Base-by-base conservation (phyloP, 2,888 invertebrate species). In the Colletes collaris region DNA sequence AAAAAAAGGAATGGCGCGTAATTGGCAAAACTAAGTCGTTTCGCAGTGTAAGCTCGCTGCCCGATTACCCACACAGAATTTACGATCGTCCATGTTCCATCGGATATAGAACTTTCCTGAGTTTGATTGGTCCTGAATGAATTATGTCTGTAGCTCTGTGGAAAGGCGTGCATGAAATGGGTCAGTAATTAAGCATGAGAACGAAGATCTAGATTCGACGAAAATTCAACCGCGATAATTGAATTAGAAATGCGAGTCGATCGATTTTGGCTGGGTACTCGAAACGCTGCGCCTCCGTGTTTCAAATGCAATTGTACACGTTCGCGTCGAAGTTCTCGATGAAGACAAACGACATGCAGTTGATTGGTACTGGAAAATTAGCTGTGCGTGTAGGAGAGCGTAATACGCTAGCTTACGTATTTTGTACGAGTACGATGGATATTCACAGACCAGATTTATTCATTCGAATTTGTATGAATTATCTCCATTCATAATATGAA, bases 81-180 rank as follows among this genome's bases (percentile, higher is more conserved):
- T 60, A 77, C 60, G 64, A 49, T n/a, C 35, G 40, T 40, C 58
- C 27, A 53, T 44, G 50, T 60, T 64, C 65, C 44, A 53, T 37
- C 58, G 58, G 76, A 44, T 55, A 55, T 69, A 69, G 78, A 78
- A 79, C 55, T 79, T 79, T 56, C 65, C 70, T 46, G 79, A 79
- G 78, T 79, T 78, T 78, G 78, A 79, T 78, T 79, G 70, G 78
- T 65, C 71, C 53, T 71, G 79, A 78, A 79, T 79, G 78, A 78
- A 78, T 79, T 70, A 79, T 78, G 60, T 35, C 70, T 19, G 50
- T 46, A 7, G 59, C 65, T 52, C 44, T 35, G 69, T 35, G 35
- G 63, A 50, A 65, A 53, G 55, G 63, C 64, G 69, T 78, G 70
- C 79, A 46, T 56, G 70, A 79, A 79, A 79, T 78, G 78, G 78